phyloP scores from a whole-genome alignment of 2,888 invertebrate species.

The Pheosia tremula region DNA sequence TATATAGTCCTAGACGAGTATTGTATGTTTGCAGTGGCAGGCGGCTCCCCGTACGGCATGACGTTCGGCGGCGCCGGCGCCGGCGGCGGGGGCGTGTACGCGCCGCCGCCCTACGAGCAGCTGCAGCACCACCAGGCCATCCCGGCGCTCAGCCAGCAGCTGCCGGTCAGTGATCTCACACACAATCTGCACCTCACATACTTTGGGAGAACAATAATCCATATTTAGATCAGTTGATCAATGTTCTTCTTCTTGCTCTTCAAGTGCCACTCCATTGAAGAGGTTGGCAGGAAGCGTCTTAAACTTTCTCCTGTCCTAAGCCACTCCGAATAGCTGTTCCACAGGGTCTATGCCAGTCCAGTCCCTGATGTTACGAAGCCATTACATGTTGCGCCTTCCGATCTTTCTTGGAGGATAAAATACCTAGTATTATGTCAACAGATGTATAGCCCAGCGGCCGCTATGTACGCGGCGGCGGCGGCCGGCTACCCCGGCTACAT shows the following conservation, averaged over 20 bases:
- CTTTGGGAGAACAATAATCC: background rate
- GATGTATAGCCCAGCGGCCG: slow-evolving; percentile 89
- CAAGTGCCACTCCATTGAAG: too few species aligned
- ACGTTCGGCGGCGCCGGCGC: slow-evolving; percentile 80
- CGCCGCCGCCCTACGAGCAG: slow-evolving; percentile 90
- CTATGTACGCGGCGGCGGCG: slow-evolving; percentile 88
- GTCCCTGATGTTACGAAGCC: too few species aligned
- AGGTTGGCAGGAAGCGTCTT: too few species aligned
- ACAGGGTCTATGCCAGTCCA: too few species aligned
- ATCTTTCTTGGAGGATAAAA: too few species aligned
- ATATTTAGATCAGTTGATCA: too few species aligned
- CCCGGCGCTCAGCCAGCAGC: slow-evolving; percentile 74
- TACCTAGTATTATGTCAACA: slow-evolving; percentile 44
- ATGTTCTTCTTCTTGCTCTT: too few species aligned
- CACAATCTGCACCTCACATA: background rate
- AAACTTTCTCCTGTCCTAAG: too few species aligned
- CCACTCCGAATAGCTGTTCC: too few species aligned
- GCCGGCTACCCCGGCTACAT: slow-evolving; percentile 89
- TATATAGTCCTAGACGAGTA: too few species aligned
- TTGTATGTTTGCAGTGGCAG: slow-evolving; percentile 72
- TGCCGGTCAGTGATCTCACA: slow-evolving; percentile 56
- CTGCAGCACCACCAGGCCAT: slow-evolving; percentile 82
- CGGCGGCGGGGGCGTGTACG: slow-evolving; percentile 84
- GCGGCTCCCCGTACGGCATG: slow-evolving; percentile 86
- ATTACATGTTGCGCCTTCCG: too few species aligned